Evolutionary conservation across 2,113 vertebrate genomes (phyloP).

Genomic region (Tragelaphus scriptus): DNA sequence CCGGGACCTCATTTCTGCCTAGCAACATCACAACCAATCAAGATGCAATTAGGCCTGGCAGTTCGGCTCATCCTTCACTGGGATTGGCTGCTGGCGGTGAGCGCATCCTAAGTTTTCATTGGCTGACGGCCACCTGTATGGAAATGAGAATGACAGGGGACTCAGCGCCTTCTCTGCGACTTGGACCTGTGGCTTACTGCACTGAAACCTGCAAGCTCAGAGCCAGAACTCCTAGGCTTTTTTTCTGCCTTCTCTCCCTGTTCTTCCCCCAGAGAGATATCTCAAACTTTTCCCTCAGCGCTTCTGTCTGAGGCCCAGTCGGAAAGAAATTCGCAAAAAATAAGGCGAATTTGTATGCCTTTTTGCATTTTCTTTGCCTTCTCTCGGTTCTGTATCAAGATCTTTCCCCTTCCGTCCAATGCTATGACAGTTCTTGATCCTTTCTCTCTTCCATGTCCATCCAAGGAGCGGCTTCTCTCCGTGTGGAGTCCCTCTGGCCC

Average conservation of each 20-base stretch:
- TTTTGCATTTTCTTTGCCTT: background rate
- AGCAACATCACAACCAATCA: slow-evolving; percentile 74
- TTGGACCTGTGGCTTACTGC: slow-evolving; percentile 57
- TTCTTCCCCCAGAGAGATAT: background rate
- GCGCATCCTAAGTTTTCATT: slow-evolving; percentile 60
- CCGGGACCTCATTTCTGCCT: slow-evolving; percentile 53
- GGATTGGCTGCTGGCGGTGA: slow-evolving; percentile 53
- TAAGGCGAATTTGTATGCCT: background rate
- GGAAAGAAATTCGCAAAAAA: slow-evolving; percentile 45
- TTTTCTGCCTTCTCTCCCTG: background rate
- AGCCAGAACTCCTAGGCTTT: background rate
- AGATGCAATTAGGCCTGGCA: slow-evolving; percentile 37
- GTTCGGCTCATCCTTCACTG: slow-evolving; percentile 19
- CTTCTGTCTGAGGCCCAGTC: background rate
- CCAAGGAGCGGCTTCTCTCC: background rate
- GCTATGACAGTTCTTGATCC: background rate
- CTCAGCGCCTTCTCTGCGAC: background rate
- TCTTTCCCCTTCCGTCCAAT: background rate
- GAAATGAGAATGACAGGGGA: slow-evolving; percentile 35
- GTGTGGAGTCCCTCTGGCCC: background rate
- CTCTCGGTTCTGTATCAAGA: background rate
- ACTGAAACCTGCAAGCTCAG: background rate
- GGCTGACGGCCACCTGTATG: slow-evolving; percentile 69
- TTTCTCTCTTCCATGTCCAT: background rate
- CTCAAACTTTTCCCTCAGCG: background rate